phyloP scores from a whole-genome alignment of 1,140 invertebrate species.

The Catajapyx aquilonaris region DNA sequence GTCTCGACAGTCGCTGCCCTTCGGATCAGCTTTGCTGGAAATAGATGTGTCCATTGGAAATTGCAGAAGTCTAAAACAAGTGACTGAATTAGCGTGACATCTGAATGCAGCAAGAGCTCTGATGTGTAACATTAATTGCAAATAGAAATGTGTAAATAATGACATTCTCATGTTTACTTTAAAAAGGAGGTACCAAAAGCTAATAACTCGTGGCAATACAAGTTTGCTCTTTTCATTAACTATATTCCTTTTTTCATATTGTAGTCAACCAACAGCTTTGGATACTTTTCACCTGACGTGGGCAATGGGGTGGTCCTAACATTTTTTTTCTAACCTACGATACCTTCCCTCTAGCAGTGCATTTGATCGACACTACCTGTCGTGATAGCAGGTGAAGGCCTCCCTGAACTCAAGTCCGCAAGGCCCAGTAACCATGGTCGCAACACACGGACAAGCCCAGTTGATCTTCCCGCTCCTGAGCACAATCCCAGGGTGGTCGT shows the following conservation, averaged over 20 bases:
- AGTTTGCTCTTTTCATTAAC: no score
- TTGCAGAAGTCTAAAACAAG: not conserved
- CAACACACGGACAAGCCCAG: conserved; percentile 91
- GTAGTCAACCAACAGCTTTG: conserved; percentile 1
- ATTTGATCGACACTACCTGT: no score
- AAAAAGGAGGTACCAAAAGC: no score
- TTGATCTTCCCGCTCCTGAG: conserved; percentile 78
- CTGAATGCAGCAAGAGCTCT: not conserved
- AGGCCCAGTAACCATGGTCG: conserved; percentile 85
- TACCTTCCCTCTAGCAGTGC: conserved; percentile 32
- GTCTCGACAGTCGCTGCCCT: conserved; percentile 76
- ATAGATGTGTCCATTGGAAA: conserved; percentile 14
- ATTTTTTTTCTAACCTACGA: conserved; percentile 8
- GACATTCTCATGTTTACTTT: no score
- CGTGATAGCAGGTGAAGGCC: conserved; percentile 89
- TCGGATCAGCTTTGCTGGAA: conserved; percentile 35
- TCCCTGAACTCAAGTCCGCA: conserved; percentile 82
- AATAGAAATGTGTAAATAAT: no score
- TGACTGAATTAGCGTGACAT: not conserved
- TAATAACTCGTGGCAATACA: no score
- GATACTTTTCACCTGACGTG: conserved; percentile 16
- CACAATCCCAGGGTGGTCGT: conserved; percentile 56
- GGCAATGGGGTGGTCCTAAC: conserved; percentile 6
- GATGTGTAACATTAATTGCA: no score
- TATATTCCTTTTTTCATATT: not conserved